phyloP scores from a whole-genome alignment of 2,888 invertebrate genomes.

The Incurvaria masculella region DNA sequence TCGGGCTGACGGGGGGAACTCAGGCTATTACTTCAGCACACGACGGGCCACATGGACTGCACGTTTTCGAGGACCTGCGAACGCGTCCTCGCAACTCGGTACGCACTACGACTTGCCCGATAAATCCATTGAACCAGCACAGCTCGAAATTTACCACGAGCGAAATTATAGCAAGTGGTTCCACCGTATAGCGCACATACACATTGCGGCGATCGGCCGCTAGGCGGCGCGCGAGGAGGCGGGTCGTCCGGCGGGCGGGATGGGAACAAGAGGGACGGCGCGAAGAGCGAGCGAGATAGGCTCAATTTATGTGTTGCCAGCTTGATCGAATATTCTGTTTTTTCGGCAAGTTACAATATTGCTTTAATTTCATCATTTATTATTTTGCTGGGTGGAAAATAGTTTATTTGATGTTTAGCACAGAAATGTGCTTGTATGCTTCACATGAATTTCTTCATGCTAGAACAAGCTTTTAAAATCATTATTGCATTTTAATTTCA shows the following conservation, averaged over 20 bases:
- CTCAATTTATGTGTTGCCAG: too few species aligned
- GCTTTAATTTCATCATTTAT: too few species aligned
- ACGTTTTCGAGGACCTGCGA: conserved; percentile 25
- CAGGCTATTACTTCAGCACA: conserved; percentile 16
- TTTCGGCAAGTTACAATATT: too few species aligned
- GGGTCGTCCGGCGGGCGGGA: conserved; percentile 37
- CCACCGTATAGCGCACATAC: conserved; percentile 48
- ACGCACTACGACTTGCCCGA: conserved; percentile 46
- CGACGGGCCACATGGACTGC: conserved; percentile 6
- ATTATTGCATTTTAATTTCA: too few species aligned
- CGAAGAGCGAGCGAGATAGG: conserved; percentile 10
- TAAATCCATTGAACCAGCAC: conserved; percentile 58
- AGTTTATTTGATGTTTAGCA: too few species aligned
- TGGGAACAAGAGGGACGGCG: conserved; percentile 16
- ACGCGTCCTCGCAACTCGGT: conserved; percentile 45
- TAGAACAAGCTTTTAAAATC: too few species aligned
- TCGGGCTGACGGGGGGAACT: conserved; percentile 12
- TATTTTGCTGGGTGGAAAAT: too few species aligned
- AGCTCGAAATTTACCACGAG: conserved; percentile 56
- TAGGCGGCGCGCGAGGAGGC: conserved; percentile 36
- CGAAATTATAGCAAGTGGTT: conserved; percentile 58
- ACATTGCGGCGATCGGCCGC: conserved; percentile 41
- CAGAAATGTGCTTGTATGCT: too few species aligned
- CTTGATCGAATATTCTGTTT: too few species aligned
- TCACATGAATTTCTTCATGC: too few species aligned